A percentile compares a stretch with the other conserved stretches of the same genome.
phyloP scores from a whole-genome alignment of 2,113 vertebrate genomes.

The Lanius collurio region DNA sequence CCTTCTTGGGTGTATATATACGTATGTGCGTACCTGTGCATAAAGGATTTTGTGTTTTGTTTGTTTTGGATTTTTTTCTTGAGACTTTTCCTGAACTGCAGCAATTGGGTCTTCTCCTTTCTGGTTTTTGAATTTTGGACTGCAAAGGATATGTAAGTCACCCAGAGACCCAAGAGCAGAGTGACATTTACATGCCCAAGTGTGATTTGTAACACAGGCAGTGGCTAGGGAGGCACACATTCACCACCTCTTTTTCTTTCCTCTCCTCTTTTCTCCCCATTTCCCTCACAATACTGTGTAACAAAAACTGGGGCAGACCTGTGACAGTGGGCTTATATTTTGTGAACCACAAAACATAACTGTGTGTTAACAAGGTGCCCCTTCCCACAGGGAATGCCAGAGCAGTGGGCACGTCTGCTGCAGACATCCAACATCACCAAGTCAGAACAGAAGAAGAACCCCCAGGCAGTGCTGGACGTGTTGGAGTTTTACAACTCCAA shows the following conservation, averaged over 20 bases:
- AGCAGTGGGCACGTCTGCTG: slow-evolving; percentile 94
- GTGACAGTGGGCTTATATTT: fast-evolving
- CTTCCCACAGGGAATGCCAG: slow-evolving; percentile 88
- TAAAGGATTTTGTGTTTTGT: neutral
- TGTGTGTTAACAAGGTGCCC: neutral
- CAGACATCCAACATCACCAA: slow-evolving; percentile 98
- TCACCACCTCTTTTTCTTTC: neutral
- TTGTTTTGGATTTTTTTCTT: neutral
- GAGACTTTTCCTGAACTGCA: neutral
- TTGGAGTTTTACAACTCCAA: slow-evolving; percentile 97
- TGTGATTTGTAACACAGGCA: neutral
- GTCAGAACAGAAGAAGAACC: slow-evolving; percentile 97
- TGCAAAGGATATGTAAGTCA: neutral
- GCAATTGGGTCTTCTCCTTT: neutral
- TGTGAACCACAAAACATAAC: neutral
- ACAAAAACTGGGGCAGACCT: neutral
- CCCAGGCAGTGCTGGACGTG: slow-evolving; percentile 92
- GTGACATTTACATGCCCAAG: fast-evolving
- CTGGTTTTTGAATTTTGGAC: neutral
- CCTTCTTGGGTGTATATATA: neutral
- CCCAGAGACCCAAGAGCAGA: neutral
- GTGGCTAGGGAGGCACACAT: neutral
- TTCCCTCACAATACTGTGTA: neutral
- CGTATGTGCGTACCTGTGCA: neutral
- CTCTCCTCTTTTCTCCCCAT: neutral